Evolutionary conservation across 2,797 vertebrate species (phyloP).

Genomic region (Macrochelys suwanniensis): DNA sequence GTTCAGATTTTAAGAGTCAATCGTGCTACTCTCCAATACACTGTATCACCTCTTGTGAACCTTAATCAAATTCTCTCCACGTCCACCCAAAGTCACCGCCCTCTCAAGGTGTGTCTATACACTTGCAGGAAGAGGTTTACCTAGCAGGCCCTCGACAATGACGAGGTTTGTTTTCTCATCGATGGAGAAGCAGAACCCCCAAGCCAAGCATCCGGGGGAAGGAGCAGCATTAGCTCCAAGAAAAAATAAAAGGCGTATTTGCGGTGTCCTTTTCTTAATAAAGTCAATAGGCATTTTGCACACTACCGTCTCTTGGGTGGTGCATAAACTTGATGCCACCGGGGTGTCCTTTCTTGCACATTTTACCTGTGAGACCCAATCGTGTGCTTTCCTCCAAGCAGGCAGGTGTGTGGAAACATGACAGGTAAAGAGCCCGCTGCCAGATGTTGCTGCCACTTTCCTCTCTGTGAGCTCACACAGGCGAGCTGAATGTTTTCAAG

Average conservation of each 20-base stretch:
- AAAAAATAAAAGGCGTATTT: constrained; percentile 21
- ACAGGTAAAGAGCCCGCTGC: fast-evolving
- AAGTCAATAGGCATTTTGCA: constrained; percentile 60
- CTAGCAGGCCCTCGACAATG: constrained; percentile 60
- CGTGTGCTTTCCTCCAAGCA: background rate
- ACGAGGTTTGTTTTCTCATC: constrained; percentile 49
- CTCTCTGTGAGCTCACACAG: fast-evolving
- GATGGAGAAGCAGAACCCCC: constrained; percentile 58
- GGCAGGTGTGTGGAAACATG: background rate
- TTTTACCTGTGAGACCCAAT: constrained; percentile 61
- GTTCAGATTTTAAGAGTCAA: background rate
- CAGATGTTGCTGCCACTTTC: fast-evolving
- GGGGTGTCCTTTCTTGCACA: background rate
- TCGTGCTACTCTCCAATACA: constrained; percentile 31
- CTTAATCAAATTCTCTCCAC: constrained; percentile 44
- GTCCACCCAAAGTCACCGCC: constrained; percentile 48
- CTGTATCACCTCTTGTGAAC: constrained; percentile 28
- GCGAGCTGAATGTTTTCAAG: background rate
- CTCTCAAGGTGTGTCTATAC: constrained; percentile 15
- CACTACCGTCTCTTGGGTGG: constrained; percentile 60
- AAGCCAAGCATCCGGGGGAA: constrained; percentile 25
- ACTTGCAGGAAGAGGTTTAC: constrained; percentile 11
- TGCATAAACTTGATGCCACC: constrained; percentile 42
- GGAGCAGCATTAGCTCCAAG: background rate
- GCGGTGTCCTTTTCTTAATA: constrained; percentile 68